phyloP scores from a whole-genome alignment of 37 sponge, comb jelly and placozoan species.

The Ephydatia muelleri region DNA sequence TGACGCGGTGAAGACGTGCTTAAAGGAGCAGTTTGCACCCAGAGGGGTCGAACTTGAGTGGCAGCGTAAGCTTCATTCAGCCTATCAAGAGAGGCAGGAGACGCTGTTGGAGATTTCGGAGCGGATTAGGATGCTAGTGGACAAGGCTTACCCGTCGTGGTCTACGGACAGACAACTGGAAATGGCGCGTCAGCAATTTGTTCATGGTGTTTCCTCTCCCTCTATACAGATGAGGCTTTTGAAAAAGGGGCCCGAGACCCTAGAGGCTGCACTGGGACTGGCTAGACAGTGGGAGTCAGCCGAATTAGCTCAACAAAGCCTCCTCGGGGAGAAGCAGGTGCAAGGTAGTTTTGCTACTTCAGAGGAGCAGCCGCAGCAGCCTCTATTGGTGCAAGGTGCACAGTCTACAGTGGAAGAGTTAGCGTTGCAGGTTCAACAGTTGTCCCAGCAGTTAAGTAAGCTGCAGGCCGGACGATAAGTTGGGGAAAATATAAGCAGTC shows the following conservation, averaged over 20 bases:
- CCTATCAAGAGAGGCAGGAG: not conserved
- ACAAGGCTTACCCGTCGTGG: slow-evolving; percentile 19
- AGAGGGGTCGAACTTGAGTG: slow-evolving; percentile 11
- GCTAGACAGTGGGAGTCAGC: not conserved
- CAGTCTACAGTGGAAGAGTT: not conserved
- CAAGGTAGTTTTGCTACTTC: not conserved
- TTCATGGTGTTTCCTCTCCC: slow-evolving; percentile 17
- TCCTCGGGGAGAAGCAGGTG: not conserved
- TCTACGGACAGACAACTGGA: not conserved
- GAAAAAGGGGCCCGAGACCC: slow-evolving; percentile 7
- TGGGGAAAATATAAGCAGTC: no score
- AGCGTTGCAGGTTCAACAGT: slow-evolving; percentile 3
- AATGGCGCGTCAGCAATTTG: not conserved
- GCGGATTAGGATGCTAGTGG: not conserved
- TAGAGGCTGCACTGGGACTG: slow-evolving; percentile 17
- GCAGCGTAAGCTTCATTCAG: slow-evolving; percentile 7
- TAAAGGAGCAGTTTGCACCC: slow-evolving; percentile 9
- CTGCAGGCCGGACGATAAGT: not conserved
- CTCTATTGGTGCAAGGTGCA: not conserved
- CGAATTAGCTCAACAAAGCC: slow-evolving; percentile 2
- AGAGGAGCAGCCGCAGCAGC: not conserved
- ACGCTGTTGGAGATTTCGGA: not conserved
- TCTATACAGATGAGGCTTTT: slow-evolving; percentile 18
- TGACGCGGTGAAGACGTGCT: not conserved
- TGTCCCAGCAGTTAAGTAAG: not conserved